phyloP scores from a whole-genome alignment of 2,888 invertebrate genomes.

The Apodemia mormo region DNA sequence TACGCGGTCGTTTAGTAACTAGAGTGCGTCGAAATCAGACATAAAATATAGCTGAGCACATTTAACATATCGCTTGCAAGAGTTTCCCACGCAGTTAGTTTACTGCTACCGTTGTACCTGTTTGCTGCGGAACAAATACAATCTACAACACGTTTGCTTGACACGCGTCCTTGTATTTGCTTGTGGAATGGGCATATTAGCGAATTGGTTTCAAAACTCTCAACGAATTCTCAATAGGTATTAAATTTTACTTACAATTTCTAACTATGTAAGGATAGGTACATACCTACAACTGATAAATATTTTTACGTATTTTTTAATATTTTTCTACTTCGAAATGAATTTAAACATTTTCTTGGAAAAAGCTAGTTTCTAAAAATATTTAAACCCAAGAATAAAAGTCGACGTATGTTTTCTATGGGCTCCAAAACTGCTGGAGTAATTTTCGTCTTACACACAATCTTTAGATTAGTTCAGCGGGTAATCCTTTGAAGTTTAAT shows the following conservation, averaged over 20 bases:
- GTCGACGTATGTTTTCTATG: too few species aligned
- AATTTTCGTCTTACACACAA: too few species aligned
- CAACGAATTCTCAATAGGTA: not conserved
- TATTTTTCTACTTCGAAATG: too few species aligned
- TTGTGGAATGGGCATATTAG: slow-evolving; percentile 6
- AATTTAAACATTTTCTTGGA: too few species aligned
- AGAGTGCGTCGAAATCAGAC: slow-evolving; percentile 61
- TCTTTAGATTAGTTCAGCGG: too few species aligned
- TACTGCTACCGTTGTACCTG: slow-evolving; percentile 35
- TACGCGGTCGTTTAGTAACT: slow-evolving; percentile 51
- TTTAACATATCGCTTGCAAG: slow-evolving; percentile 50
- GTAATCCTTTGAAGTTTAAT: too few species aligned
- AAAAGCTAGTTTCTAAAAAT: too few species aligned
- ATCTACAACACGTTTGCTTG: slow-evolving; percentile 21
- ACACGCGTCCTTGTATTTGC: slow-evolving; percentile 22
- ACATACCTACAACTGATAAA: too few species aligned
- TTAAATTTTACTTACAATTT: not conserved
- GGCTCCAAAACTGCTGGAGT: too few species aligned
- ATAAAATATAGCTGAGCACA: slow-evolving; percentile 62
- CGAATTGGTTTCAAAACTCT: not conserved
- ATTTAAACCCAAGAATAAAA: too few species aligned
- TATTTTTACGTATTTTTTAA: too few species aligned
- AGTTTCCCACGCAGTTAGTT: slow-evolving; percentile 67
- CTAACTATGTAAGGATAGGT: not conserved
- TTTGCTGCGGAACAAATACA: slow-evolving; percentile 33